Conservation (phyloP, 2,113 vertebrate species). For the Noturus placidus region DNA sequence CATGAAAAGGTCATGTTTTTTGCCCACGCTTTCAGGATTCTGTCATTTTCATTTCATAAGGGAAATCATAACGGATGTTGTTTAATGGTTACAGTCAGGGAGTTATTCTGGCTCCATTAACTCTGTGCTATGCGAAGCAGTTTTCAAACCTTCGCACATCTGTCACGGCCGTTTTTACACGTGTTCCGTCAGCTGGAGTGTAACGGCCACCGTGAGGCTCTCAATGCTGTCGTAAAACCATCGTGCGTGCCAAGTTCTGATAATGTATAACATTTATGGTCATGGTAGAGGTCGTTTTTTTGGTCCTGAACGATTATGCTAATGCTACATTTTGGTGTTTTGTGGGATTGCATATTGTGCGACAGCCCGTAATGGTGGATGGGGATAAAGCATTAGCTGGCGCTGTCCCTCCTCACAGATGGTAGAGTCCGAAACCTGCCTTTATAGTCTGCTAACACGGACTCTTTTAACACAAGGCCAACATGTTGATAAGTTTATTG, state of each 20-base stretch:
- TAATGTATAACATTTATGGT: neutral
- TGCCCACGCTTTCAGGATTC: neutral
- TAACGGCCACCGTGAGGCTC: neutral
- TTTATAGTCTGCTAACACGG: neutral
- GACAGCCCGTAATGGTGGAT: neutral
- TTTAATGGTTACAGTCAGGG: slow-evolving; percentile 37
- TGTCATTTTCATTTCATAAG: neutral
- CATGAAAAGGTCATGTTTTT: neutral
- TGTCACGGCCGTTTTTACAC: slow-evolving; percentile 37
- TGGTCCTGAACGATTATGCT: slow-evolving; percentile 39
- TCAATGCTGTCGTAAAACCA: neutral
- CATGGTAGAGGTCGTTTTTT: slow-evolving; percentile 27
- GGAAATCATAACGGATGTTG: slow-evolving; percentile 13
- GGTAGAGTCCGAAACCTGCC: slow-evolving; percentile 34
- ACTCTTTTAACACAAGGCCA: slow-evolving; percentile 18
- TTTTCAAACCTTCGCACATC: slow-evolving; percentile 40
- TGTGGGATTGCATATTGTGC: slow-evolving; percentile 47
- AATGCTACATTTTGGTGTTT: slow-evolving; percentile 49
- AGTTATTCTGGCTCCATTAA: slow-evolving; percentile 42
- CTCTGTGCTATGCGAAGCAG: slow-evolving; percentile 38
- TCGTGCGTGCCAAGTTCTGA: slow-evolving; percentile 3
- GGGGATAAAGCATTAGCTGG: slow-evolving; percentile 37
- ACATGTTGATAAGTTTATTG: slow-evolving; percentile 6
- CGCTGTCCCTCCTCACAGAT: slow-evolving; percentile 42
- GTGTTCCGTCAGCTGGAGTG: neutral